Conservation (phyloP, 2,113 vertebrate species). For the Gadus macrocephalus region DNA sequence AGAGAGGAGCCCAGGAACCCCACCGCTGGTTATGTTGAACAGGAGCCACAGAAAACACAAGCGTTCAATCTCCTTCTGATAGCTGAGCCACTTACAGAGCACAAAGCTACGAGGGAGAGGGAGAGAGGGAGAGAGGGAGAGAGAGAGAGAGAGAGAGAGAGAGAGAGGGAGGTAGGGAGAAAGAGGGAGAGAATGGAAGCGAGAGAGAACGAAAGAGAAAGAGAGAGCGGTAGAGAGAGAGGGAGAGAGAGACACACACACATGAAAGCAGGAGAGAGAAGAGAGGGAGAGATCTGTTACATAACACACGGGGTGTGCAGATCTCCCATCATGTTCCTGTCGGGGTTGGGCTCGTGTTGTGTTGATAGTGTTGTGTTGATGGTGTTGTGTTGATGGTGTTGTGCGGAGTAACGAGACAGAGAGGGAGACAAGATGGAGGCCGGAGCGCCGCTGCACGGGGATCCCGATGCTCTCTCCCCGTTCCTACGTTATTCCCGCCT, state of each 20-base stretch:
- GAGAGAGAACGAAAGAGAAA: background rate
- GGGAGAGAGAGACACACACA: constrained; percentile 10
- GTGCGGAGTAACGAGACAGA: background rate
- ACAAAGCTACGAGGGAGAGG: constrained; percentile 47
- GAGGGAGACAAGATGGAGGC: too few relatives aligned
- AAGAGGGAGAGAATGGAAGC: background rate
- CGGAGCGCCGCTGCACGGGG: background rate
- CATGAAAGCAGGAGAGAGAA: background rate
- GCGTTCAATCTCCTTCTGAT: constrained; percentile 35
- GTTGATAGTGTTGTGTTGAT: constrained; percentile 41
- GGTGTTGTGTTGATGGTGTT: constrained; percentile 54
- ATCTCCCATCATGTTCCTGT: constrained; percentile 68
- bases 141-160: constrained; percentile 31
- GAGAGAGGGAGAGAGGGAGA: too few relatives aligned
- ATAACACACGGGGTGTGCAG: constrained; percentile 57
- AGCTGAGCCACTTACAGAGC: constrained; percentile 49
- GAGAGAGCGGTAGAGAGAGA: constrained; percentile 13
- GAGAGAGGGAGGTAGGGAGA: too few relatives aligned
- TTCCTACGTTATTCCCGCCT: too few relatives aligned
- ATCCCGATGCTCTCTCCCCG: too few relatives aligned
- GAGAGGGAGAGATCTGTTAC: constrained; percentile 39
- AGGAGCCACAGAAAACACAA: constrained; percentile 26
- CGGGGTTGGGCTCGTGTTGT: constrained; percentile 55
- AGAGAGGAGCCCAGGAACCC: constrained; percentile 34
- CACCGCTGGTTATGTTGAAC: constrained; percentile 15